Base-by-base conservation (phyloP, 2,797 vertebrate genomes). In the Babyrousa celebensis region DNA sequence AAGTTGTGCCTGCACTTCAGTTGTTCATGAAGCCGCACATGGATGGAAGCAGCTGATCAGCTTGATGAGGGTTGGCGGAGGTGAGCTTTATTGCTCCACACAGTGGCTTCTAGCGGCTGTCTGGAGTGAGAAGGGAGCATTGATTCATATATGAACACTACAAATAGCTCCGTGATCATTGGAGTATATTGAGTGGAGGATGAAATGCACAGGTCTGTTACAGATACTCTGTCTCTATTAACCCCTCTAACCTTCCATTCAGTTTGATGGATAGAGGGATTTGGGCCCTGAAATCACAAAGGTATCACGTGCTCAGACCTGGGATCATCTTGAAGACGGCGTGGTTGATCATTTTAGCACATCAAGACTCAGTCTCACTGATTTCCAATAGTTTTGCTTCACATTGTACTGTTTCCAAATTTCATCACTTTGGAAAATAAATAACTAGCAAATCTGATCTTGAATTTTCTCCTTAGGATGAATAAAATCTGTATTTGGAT, bases 191-290 rank as follows among this genome's bases (percentile, higher is more conserved):
- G 29, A 68, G 25, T 96, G 7, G 94, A 68, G 94, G 78, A 94
- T 97, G 93, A 96, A 98, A 94, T 96, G 93, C 83, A 93, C 74
- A 91, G 96, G 70, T 93, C 85, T 96, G 0, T 97, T 96, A 90
- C 70, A 89, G 95, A 78, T 93, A 60, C 95, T 98, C 83, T 15
- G 0, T 97, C 90, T 98, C 88, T 97, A 40, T 98, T 98, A 98
- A 96, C 94, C 93, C 97, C 18, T 72, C 20, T 97, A 82, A 96
- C 85, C 83, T 98, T 97, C 83, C 52, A 88, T 96, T 97, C 97
- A 70, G 6, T 90, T 52, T 98, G 98, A 97, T 90, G 91, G 93
- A 95, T 97, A 74, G 96, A 95, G 54, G 82, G 94, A 72, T 96
- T 79, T 96, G 85, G 96, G 95, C 74, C 85, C 91, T 0, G 12